These are phyloP conservation scores for Actinemys pallida DNA, from an alignment of 2,113 vertebrate genomes.

Conservation along the genomic window DNA sequence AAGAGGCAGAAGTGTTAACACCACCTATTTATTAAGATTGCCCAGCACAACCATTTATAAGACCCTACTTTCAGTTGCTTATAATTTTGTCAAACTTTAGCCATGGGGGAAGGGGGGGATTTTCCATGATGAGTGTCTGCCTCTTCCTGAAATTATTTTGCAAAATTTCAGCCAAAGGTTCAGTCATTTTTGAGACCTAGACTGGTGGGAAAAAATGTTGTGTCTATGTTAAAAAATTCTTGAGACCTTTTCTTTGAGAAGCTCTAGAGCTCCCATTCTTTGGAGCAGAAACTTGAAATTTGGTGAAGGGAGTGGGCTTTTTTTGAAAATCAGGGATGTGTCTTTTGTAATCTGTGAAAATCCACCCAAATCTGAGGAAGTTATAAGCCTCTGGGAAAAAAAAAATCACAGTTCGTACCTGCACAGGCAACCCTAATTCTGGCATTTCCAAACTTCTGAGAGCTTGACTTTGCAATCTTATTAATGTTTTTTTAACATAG, in stretches of 20 bases:
- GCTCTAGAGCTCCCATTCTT: not conserved
- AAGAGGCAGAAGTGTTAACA: conserved; percentile 41
- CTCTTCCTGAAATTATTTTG: not conserved
- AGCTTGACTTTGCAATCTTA: not conserved
- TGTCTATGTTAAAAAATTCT: not conserved
- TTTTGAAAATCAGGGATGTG: not conserved
- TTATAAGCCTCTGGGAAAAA: not conserved
- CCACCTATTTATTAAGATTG: conserved; percentile 60
- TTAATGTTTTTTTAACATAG: not conserved
- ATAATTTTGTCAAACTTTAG: not conserved
- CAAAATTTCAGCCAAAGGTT: not conserved
- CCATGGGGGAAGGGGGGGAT: accelerated
- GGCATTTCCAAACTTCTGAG: not conserved
- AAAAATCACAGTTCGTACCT: not conserved
- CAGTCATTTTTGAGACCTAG: conserved; percentile 15
- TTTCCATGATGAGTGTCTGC: not conserved
- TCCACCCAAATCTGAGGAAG: not conserved
- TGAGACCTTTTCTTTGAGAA: not conserved
- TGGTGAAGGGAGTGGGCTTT: not conserved
- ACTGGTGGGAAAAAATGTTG: not conserved
- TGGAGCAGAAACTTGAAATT: not conserved
- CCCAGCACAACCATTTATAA: conserved; percentile 39
- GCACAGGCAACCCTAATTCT: not conserved
- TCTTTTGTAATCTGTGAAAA: not conserved
- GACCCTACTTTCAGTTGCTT: conserved; percentile 50